These are phyloP conservation scores for Vesta saturnalis DNA, from an alignment of 2,888 invertebrate genomes.

Conservation along the genomic window DNA sequence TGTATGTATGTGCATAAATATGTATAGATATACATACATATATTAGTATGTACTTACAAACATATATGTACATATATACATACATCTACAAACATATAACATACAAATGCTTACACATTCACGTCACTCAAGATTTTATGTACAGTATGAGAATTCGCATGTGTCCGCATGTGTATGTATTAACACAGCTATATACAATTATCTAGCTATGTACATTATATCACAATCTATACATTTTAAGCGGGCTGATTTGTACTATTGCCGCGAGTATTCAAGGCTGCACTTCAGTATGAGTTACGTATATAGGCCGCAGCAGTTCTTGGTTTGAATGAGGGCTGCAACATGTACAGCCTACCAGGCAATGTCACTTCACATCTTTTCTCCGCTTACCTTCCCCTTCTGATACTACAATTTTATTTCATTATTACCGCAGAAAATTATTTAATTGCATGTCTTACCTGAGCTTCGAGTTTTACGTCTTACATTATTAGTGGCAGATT, in stretches of 20 bases:
- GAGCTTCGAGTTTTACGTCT: slow-evolving; percentile 76
- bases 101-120: slow-evolving; percentile 14
- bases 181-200: slow-evolving; percentile 52
- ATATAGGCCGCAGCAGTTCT: slow-evolving; percentile 51
- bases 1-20: slow-evolving; percentile 28
- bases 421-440: not conserved
- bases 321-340: slow-evolving; percentile 45
- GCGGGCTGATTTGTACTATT: slow-evolving; percentile 47
- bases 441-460: slow-evolving; percentile 61
- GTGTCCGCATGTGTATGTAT: slow-evolving; percentile 20
- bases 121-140: slow-evolving; percentile 48
- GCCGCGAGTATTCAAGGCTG: slow-evolving; percentile 50
- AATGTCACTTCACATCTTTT: slow-evolving; percentile 64
- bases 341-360: slow-evolving; percentile 56
- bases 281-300: slow-evolving; percentile 50
- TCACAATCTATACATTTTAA: slow-evolving; percentile 60
- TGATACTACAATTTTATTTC: slow-evolving; percentile 50
- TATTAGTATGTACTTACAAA: not conserved
- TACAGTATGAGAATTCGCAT: slow-evolving; percentile 29
- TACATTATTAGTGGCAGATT: slow-evolving; percentile 57
- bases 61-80: slow-evolving; percentile 17
- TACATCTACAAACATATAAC: slow-evolving; percentile 23
- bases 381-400: slow-evolving; percentile 61
- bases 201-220: slow-evolving; percentile 59
- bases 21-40: slow-evolving; percentile 26